Evolutionary conservation across 2,797 vertebrate species (phyloP).

Genomic region (Stomatorhinus walkeri): DNA sequence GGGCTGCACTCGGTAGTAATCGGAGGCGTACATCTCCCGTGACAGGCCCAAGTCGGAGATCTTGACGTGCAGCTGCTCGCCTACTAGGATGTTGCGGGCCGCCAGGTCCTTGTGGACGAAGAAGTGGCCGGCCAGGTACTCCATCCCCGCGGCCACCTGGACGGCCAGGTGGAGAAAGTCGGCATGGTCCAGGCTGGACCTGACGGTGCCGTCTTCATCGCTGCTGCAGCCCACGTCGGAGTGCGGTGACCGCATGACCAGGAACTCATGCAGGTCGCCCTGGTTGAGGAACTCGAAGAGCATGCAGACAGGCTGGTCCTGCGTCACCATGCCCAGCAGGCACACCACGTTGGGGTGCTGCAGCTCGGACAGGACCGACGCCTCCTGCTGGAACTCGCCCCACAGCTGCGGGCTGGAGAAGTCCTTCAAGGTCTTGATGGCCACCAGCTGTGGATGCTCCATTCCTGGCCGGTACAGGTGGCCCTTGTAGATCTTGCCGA

Average conservation of each 20-base stretch:
- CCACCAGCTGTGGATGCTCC: slow-evolving; percentile 91
- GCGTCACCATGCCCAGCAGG: slow-evolving; percentile 86
- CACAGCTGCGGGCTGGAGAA: slow-evolving; percentile 80
- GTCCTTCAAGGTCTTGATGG: slow-evolving; percentile 95
- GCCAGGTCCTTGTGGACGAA: slow-evolving; percentile 95
- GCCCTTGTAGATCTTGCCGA: slow-evolving; percentile 97
- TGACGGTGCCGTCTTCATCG: slow-evolving; percentile 90
- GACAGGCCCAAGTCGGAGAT: slow-evolving; percentile 96
- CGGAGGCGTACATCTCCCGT: slow-evolving; percentile 85
- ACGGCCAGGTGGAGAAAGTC: slow-evolving; percentile 90
- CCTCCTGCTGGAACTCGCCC: slow-evolving; percentile 94
- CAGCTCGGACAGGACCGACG: slow-evolving; percentile 78
- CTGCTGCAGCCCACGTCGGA: slow-evolving; percentile 95
- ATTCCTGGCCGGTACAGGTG: slow-evolving; percentile 95
- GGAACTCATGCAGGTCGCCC: slow-evolving; percentile 95
- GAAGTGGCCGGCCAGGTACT: slow-evolving; percentile 85
- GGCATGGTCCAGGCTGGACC: slow-evolving; percentile 89
- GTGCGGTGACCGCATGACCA: slow-evolving; percentile 94
- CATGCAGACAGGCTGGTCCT: slow-evolving; percentile 91
- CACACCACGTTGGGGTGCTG: slow-evolving; percentile 91
- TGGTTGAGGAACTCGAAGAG: slow-evolving; percentile 90
- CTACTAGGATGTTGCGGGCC: slow-evolving; percentile 86
- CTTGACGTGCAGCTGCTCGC: slow-evolving; percentile 89
- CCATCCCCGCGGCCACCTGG: slow-evolving; percentile 91
- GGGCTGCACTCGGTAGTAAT: slow-evolving; percentile 87